Base-by-base conservation (phyloP, 2,113 vertebrate species). In the Epinephelus lanceolatus region DNA sequence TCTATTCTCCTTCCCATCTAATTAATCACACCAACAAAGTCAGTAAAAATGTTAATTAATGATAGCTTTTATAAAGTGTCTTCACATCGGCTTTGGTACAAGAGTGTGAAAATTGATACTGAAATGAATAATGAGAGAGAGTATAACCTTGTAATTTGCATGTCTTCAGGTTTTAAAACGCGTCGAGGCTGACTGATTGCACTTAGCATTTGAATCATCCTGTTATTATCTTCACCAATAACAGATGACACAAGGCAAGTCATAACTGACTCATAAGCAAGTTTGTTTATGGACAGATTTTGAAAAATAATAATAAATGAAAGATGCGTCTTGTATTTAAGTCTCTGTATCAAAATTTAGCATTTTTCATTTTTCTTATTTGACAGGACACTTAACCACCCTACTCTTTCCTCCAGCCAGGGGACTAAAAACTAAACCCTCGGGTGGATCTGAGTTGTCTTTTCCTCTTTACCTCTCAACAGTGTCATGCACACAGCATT, bases 71-170 rank as follows among this genome's bases (percentile, higher is more conserved):
- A 55, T 49, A 74, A 60, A 59, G 45, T 60, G n/a, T 52, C 53
- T 61, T 71, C 51, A 40, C 49, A 83, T 86, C 56, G 33, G 76
- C 76, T 75, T 74, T 74, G 74, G 81, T 23, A 76, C 2, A 81
- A 66, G 56, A 76, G 75, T 81, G 63, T 76, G 83, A 62, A 88
- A 89, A 83, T 74, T 45, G 47, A 83, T 67, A 19, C 49, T 68
- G 61, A 86, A 63, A 75, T 67, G 67, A 86, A 70, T 71, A 86
- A 72, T 77, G 40, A 72, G 10, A 55, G 59, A 15, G 72, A 68
- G 60, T 74, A 61, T 85, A 56, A 83, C 77, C 82, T 78, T 87
- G 77, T 86, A 77, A 85, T 90, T 69, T 82, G 68, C 76, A 87
- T 80, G 63, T 80, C 80, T 71, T 55, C 76, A 62, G 37, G 18